Evolutionary conservation across 2,888 invertebrate genomes (phyloP).

Genomic region (Actias luna): DNA sequence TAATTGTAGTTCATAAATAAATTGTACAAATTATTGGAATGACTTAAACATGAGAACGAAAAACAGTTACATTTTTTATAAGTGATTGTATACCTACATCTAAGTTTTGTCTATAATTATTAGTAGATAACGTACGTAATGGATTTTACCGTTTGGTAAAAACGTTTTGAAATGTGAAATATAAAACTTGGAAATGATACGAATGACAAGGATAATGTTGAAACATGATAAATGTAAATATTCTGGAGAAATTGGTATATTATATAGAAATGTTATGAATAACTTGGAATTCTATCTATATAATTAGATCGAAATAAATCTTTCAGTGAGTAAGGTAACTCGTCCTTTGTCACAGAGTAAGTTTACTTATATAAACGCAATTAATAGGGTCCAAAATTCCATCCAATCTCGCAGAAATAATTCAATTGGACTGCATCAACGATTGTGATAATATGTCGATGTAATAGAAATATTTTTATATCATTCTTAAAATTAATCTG

Average conservation of each 20-base stretch:
- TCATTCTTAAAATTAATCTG: conserved; percentile 64
- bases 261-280: conserved; percentile 66
- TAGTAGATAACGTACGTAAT: conserved; percentile 21
- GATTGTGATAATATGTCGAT: conserved; percentile 67
- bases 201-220: conserved; percentile 61
- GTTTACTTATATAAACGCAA: conserved; percentile 57
- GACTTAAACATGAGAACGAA: conserved; percentile 24
- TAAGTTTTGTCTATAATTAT: conserved; percentile 29
- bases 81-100: conserved; percentile 43
- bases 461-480: conserved; percentile 66
- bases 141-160: conserved; percentile 23
- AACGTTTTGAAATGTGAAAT: conserved; percentile 34
- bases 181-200: conserved; percentile 54
- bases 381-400: conserved; percentile 79
- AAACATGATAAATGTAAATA: conserved; percentile 62
- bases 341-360: conserved; percentile 69
- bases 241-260: conserved; percentile 50
- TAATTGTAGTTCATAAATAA: conserved; percentile 38
- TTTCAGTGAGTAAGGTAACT: conserved; percentile 50
- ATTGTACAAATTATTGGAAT: conserved; percentile 42
- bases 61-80: neutral
- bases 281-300: conserved; percentile 67
- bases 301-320: conserved; percentile 43
- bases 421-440: conserved; percentile 67
- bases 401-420: conserved; percentile 70